Percentiles rank a stretch among this genome's conserved stretches.
Conservation (phyloP, 2,797 vertebrate species). For the Bradypodion ventrale region DNA sequence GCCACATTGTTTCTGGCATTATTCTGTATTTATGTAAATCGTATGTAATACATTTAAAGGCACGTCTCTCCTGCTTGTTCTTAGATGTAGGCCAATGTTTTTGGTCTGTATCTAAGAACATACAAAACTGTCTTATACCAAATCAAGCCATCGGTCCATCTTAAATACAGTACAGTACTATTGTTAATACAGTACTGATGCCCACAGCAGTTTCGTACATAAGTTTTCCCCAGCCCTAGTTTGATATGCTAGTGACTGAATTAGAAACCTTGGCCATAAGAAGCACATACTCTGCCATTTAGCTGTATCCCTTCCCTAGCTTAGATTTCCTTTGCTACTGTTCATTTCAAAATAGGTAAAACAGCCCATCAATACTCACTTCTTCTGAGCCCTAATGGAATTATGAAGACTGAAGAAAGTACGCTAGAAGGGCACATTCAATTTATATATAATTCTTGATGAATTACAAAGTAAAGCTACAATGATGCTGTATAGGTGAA, state of each 20-base stretch:
- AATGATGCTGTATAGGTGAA: background rate
- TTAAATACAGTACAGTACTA: background rate
- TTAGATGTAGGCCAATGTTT: background rate
- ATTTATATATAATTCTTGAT: constrained; percentile 2
- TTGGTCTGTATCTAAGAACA: background rate
- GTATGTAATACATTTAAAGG: background rate
- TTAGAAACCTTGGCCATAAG: background rate
- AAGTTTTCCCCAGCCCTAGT: background rate
- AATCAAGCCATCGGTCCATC: background rate
- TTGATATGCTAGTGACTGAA: too few species aligned
- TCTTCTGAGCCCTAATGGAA: background rate
- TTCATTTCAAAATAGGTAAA: background rate
- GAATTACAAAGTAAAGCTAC: background rate
- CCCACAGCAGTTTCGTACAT: background rate
- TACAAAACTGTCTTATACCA: background rate
- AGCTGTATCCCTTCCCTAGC: background rate
- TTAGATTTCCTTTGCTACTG: background rate
- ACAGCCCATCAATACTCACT: background rate
- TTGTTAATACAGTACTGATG: background rate
- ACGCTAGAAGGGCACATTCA: background rate
- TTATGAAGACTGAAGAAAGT: background rate
- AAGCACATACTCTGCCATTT: background rate
- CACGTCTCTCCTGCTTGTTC: background rate
- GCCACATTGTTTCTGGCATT: background rate
- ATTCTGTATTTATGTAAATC: background rate